Base-by-base conservation (phyloP, 2,113 vertebrate species). In the Bucco capensis region DNA sequence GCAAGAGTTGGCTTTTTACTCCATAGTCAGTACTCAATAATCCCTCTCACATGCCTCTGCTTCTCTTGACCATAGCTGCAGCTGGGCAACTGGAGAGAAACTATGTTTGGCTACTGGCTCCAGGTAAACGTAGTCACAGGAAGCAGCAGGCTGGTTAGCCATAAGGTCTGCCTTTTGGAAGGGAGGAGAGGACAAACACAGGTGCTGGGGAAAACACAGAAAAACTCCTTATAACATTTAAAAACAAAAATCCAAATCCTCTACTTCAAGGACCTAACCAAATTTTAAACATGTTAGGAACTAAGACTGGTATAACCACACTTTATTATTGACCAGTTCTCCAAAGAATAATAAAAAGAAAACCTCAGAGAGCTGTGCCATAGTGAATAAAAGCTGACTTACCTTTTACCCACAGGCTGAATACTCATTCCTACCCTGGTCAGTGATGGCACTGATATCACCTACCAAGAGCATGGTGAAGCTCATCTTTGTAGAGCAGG, bases 361-460 rank as follows among this genome's bases (percentile, higher is more conserved):
- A 90, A 86, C 78, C 93, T 95, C 47, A 92, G 96, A 96, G 95
- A 96, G 88, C 96, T 96, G 96, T 87, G 96, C 47, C 93, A 87
- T 76, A 95, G 81, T 8, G 83, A 96, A 94, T 90, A 94, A 95
- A 96, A 96, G 96, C 95, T 96, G 96, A 96, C 95, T 96, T 96
- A 96, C 90, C 96, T 93, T 92, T 49, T 89, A 81, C 95, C 47
- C 89, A 94, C 14, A 96, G 90, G 96, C 74, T 95, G 95, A 96
- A 81, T 80, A 96, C 92, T 93, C 83, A 93, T 92, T 94, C 84
- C 95, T 96, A 93, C 96, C 95, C 95, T 96, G 95, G 89, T 94
- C 96, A 93, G 86, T 96, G 93, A 92, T 93, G 92, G 96, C 90
- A 95, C 92, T 96, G 94, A 94, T 93, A 93, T 38, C 95, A 96